A percentile compares a stretch with the other conserved stretches of the same genome.
Conservation (phyloP, 2,113 vertebrate genomes). For the Murina feae region DNA sequence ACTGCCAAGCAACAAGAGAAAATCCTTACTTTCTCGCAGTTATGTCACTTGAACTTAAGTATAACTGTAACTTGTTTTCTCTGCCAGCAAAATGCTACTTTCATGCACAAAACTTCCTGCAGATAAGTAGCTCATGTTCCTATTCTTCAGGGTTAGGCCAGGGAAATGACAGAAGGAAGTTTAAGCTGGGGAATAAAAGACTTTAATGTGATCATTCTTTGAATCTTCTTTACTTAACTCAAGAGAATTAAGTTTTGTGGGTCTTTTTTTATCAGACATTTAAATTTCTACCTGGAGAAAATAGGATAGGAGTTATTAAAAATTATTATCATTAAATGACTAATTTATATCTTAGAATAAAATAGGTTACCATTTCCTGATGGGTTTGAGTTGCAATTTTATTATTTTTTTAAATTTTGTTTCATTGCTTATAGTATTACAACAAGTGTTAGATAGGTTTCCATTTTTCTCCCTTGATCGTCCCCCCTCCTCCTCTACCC, state of each 20-base stretch:
- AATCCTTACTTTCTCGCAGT: neutral
- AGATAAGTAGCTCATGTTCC: neutral
- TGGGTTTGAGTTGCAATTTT: neutral
- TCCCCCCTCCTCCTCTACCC: no score
- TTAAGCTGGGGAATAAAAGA: neutral
- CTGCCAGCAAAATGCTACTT: neutral
- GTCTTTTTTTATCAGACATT: neutral
- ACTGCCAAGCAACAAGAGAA: neutral
- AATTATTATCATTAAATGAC: neutral
- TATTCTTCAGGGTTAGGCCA: neutral
- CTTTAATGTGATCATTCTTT: neutral
- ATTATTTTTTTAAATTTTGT: no score
- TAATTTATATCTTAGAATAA: neutral
- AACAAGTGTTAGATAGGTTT: no score
- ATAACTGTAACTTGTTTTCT: neutral
- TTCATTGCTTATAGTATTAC: no score
- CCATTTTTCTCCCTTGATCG: no score
- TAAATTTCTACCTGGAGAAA: constrained; percentile 7
- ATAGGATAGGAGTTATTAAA: neutral
- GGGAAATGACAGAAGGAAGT: neutral
- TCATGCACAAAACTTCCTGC: neutral
- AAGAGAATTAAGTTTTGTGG: neutral
- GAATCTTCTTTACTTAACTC: neutral
- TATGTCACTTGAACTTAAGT: neutral
- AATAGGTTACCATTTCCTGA: neutral